Percentiles rank a stretch among this genome's conserved stretches.
Conservation (phyloP, 2,113 vertebrate genomes). For the Epinephelus moara region DNA sequence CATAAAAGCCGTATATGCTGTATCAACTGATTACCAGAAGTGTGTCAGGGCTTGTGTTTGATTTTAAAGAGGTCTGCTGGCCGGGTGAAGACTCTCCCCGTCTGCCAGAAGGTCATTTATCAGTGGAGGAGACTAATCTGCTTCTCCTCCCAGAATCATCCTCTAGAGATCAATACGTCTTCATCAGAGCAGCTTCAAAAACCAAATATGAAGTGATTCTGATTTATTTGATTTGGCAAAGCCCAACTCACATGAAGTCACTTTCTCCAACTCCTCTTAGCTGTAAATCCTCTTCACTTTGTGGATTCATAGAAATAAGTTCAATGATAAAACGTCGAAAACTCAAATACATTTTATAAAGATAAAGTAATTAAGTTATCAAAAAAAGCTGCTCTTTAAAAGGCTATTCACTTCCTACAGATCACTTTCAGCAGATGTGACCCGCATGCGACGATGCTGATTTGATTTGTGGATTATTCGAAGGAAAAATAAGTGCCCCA, state of each 20-base stretch:
- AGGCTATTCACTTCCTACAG: neutral
- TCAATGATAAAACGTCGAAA: slow-evolving; percentile 6
- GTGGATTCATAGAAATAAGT: slow-evolving; percentile 15
- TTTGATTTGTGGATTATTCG: neutral
- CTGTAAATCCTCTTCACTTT: slow-evolving; percentile 36
- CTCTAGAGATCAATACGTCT: slow-evolving; percentile 55
- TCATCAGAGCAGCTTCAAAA: slow-evolving; percentile 36
- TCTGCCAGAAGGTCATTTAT: slow-evolving; percentile 38
- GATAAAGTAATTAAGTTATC: neutral
- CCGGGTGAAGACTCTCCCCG: neutral
- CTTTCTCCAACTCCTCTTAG: neutral
- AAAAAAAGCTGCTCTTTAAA: neutral
- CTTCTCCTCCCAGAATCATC: slow-evolving; percentile 20
- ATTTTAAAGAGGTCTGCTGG: slow-evolving; percentile 5
- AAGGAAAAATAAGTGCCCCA: neutral
- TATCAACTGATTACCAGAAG: neutral
- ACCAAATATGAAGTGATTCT: slow-evolving; percentile 8
- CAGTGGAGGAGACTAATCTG: slow-evolving; percentile 24
- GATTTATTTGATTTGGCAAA: slow-evolving; percentile 39
- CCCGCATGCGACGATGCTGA: neutral
- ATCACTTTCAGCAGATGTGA: neutral
- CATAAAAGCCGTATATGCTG: neutral
- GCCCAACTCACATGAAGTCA: slow-evolving; percentile 4
- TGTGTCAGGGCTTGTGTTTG: neutral
- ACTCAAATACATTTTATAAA: neutral